phyloP scores from a whole-genome alignment of 2,797 vertebrate genomes.

The Crocidura indochinensis region DNA sequence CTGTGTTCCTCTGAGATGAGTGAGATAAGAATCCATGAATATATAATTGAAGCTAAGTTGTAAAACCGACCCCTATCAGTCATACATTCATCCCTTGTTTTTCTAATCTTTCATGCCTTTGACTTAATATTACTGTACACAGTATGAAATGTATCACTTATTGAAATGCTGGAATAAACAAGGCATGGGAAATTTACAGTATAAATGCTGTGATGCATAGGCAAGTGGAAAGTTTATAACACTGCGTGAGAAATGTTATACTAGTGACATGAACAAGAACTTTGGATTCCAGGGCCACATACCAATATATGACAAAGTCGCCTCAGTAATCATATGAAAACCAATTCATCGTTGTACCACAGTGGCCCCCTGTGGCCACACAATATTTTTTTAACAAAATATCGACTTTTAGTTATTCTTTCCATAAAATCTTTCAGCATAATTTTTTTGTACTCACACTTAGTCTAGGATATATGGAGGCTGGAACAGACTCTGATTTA shows the following conservation, averaged over 20 bases:
- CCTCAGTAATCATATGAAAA: not conserved
- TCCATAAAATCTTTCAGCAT: not conserved
- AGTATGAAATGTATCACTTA: rapidly evolving
- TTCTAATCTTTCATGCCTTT: not conserved
- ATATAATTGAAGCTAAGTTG: not conserved
- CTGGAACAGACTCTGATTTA: not conserved
- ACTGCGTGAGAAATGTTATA: rapidly evolving
- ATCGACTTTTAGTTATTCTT: not conserved
- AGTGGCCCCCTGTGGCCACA: constrained; percentile 76
- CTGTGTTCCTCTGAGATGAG: not conserved
- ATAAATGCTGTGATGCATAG: rapidly evolving
- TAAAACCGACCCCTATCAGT: not conserved
- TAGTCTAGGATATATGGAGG: not conserved
- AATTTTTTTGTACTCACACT: not conserved
- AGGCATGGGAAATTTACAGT: rapidly evolving
- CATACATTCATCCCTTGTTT: not conserved
- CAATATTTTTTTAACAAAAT: constrained; percentile 29
- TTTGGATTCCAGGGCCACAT: too few relatives aligned
- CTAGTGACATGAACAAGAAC: not conserved
- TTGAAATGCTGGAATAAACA: not conserved
- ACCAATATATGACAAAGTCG: not conserved
- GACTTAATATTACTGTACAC: too few relatives aligned
- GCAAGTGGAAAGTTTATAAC: not conserved
- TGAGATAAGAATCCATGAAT: not conserved
- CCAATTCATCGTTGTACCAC: constrained; percentile 53